These are phyloP conservation scores for Acleris emargana DNA, from an alignment of 2,888 invertebrate genomes.

Conservation along the genomic window DNA sequence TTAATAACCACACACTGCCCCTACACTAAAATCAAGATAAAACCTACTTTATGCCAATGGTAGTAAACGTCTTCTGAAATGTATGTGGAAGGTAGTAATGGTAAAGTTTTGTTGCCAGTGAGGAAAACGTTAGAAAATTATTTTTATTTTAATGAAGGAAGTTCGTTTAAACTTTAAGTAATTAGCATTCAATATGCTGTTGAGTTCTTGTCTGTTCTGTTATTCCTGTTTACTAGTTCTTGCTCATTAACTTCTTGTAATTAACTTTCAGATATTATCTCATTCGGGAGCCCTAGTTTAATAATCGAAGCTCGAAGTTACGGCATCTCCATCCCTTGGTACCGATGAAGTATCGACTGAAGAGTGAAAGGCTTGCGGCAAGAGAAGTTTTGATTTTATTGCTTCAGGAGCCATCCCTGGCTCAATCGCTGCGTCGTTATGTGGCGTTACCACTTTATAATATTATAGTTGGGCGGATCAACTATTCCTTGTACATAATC, in stretches of 20 bases:
- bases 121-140: conserved; percentile 44
- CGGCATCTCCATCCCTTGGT: no score
- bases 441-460: no score
- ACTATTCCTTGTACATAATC: no score
- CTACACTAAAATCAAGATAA: conserved; percentile 9
- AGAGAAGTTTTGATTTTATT: no score
- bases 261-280: no score
- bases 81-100: conserved; percentile 29
- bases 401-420: no score
- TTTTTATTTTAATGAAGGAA: conserved; percentile 44
- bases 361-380: no score
- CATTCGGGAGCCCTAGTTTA: no score
- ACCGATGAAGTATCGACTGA: no score
- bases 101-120: conserved; percentile 41
- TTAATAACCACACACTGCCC: conserved; percentile 31
- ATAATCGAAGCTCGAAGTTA: no score
- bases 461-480: no score
- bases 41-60: conserved; percentile 5
- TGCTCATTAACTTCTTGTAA: neutral
- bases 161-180: conserved; percentile 32
- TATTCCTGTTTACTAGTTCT: conserved; percentile 15
- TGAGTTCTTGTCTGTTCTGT: neutral
- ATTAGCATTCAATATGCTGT: conserved; percentile 24
- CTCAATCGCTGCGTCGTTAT: no score
- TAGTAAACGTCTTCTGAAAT: neutral